Percentiles rank a stretch among this genome's conserved stretches.
phyloP scores from a whole-genome alignment of 2,888 invertebrate species.

The Limnephilus marmoratus region DNA sequence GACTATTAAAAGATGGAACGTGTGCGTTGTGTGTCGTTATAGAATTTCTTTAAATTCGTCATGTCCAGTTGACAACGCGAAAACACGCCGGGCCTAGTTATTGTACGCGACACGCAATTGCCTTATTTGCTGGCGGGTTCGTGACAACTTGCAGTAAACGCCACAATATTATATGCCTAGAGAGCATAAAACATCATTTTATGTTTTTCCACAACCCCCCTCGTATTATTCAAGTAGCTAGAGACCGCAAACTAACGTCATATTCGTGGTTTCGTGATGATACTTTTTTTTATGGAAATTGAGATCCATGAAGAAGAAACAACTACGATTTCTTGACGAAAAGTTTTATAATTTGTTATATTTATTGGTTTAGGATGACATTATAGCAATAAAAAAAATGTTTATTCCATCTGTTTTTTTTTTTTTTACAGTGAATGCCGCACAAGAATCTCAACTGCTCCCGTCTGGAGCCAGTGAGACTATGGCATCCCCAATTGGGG shows the following conservation, averaged over 20 bases:
- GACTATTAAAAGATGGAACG: background rate
- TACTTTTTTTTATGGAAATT: background rate
- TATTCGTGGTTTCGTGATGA: background rate
- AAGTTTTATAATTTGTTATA: background rate
- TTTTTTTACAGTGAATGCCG: too few species aligned
- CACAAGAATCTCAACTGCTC: too few species aligned
- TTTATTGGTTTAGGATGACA: too few species aligned
- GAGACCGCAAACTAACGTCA: background rate
- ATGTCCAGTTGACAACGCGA: slow-evolving; percentile 41
- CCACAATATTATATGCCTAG: background rate
- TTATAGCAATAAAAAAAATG: too few species aligned
- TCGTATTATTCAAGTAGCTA: background rate
- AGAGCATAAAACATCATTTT: background rate
- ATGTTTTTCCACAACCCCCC: background rate
- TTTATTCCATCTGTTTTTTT: too few species aligned
- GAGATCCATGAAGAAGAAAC: background rate
- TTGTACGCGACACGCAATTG: slow-evolving; percentile 14
- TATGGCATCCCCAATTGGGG: too few species aligned
- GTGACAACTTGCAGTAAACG: background rate
- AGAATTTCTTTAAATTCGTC: slow-evolving; percentile 30
- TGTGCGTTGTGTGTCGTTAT: background rate
- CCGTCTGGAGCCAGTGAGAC: too few species aligned
- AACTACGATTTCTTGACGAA: background rate
- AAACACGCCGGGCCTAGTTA: slow-evolving; percentile 3
- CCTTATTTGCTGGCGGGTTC: slow-evolving; percentile 20